Base-by-base conservation (phyloP, 2,888 invertebrate species). In the Pachycephus smyrnensis region DNA sequence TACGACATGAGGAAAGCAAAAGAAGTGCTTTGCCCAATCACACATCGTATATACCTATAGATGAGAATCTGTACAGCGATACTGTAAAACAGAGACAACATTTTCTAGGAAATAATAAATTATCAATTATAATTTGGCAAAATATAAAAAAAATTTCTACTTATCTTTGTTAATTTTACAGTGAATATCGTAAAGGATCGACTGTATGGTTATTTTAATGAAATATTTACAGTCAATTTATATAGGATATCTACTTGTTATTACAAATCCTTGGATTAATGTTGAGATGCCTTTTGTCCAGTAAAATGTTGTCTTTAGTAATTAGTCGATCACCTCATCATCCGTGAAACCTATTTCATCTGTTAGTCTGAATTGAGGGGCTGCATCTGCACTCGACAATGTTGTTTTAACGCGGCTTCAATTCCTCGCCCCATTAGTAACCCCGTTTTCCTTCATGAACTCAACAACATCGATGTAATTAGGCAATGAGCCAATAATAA, bases 391-490 rank as follows among this genome's bases (percentile, higher is more conserved):
- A 69, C 74, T 77, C 36, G 77, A 36, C 36, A 33, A 35, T 80
- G 81, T 82, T 82, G 79, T 80, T 79, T 80, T 75, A 81, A 80
- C 77, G 73, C 77, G 74, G 76, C 76, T 77, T 81, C 77, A 68
- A 77, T 76, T 77, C 32, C 73, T 31, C 68, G 40, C 73, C 36
- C 68, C 73, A 75, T 35, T 71, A 23, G 75, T 68, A 36, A 32
- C 77, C 31, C 69, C 33, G 71, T 73, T 31, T 77, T 31, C 32
- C 31, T 73, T 30, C 33, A 31, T 68, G 23, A 12, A 12, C 55
- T 68, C 36, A 32, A 73, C 77, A 40, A 32, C 75, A 73, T 12
- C 73, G 68, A 73, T 68, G 73, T 35, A 77, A 76, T 75, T 77
- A 32, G 77, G 36, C 55, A 73, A 76, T 55, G 76, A 79, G 73